These are phyloP conservation scores for Lithophane ornitopus DNA, from an alignment of 2,888 invertebrate genomes.

Conservation along the genomic window DNA sequence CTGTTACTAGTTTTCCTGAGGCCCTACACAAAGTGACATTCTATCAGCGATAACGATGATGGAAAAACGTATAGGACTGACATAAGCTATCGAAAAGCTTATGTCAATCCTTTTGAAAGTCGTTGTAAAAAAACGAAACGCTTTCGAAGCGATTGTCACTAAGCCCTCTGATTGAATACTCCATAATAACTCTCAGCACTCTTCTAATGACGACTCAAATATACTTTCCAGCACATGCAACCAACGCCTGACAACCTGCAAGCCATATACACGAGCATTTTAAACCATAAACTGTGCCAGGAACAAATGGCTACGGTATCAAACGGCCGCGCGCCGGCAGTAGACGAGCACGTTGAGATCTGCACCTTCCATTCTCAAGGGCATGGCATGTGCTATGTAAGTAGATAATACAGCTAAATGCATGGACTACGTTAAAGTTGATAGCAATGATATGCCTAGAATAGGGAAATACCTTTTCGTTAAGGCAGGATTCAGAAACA, in stretches of 20 bases:
- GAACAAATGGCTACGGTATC: conserved; percentile 25
- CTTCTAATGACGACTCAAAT: neutral
- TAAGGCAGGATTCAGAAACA: neutral
- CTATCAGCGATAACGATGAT: too few relatives aligned
- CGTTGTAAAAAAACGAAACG: too few relatives aligned
- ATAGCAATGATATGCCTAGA: neutral
- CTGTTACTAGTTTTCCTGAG: neutral
- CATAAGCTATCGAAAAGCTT: too few relatives aligned
- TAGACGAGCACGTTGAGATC: conserved; percentile 56
- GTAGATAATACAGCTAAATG: conserved; percentile 13
- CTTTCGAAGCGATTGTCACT: too few relatives aligned
- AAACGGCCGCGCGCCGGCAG: conserved; percentile 18
- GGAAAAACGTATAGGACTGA: too few relatives aligned
- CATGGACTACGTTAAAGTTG: neutral
- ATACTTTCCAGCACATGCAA: conserved; percentile 53
- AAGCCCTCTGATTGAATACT: neutral
- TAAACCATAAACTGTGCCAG: conserved; percentile 45
- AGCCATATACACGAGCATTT: conserved; percentile 51
- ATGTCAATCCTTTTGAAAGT: too few relatives aligned
- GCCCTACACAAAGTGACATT: too few relatives aligned
- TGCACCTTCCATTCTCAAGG: conserved; percentile 69
- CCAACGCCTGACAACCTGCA: conserved; percentile 63
- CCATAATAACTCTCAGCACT: neutral
- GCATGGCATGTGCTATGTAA: conserved; percentile 70
- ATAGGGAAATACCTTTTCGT: neutral